These are phyloP conservation scores for Bombus consobrinus DNA, from an alignment of 1,140 invertebrate genomes.

Conservation along the genomic window DNA sequence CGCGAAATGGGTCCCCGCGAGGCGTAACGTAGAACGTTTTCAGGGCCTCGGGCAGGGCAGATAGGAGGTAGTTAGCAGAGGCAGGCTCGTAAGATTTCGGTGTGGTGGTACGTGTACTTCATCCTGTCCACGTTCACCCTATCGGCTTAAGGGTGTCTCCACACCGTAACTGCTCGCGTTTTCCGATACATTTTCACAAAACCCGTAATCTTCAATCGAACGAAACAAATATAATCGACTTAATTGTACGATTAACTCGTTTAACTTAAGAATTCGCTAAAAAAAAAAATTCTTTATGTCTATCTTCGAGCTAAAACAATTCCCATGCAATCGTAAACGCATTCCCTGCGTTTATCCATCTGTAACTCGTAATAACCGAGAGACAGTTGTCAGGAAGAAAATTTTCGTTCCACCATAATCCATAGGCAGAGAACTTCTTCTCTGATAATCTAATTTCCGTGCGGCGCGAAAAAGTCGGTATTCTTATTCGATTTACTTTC, in stretches of 20 bases:
- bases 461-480: background rate
- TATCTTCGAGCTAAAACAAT: too few species aligned
- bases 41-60: constrained; percentile 78
- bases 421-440: background rate
- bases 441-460: background rate
- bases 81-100: constrained; percentile 79
- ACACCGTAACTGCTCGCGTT: constrained; percentile 50
- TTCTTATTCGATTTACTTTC: background rate
- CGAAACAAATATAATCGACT: background rate
- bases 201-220: background rate
- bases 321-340: background rate
- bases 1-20: constrained; percentile 80
- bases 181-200: background rate
- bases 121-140: constrained; percentile 79
- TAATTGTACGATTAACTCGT: background rate
- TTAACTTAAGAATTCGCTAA: background rate
- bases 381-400: background rate
- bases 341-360: too few species aligned
- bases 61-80: constrained; percentile 79
- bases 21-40: constrained; percentile 79
- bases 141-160: constrained; percentile 69
- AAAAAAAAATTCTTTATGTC: background rate
- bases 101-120: constrained; percentile 75
- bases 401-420: background rate
- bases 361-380: too few species aligned